Base-by-base conservation (phyloP, 2,888 invertebrate genomes). In the Sabatieria punctata region DNA sequence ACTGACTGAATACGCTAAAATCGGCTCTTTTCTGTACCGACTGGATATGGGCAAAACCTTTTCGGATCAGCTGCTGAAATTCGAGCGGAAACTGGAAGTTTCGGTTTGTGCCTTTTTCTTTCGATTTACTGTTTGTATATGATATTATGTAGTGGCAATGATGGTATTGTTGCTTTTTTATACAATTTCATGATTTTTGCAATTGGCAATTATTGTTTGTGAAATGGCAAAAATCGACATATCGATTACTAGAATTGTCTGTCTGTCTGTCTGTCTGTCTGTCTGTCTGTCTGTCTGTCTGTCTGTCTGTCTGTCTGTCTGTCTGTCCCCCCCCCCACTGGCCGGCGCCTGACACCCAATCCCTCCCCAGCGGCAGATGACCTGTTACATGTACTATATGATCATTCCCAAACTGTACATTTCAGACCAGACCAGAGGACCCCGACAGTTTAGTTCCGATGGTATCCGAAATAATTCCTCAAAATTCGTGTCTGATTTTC, bases 401-500 rank as follows among this genome's bases (percentile, higher is more conserved):
- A n/a, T n/a, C n/a, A n/a, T n/a, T n/a, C n/a, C n/a, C 18, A 38
- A 45, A 19, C 48, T 67, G 66, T 50, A 58, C 49, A 19, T 53
- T 56, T 18, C 60, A 64, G 38, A 57, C 60, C 54, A 54, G 52
- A 25, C 52, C 52, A 19, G 50, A 52, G 8, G 88, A 89, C 70
- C 84, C 85, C 0, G 86, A 88, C 67, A 74, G 76, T 58, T 65
- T 89, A 46, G 79, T 79, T 13, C 82, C 79, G 22, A 69, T 89
- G 51, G 82, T 85, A 2, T 71, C 77, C 55, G 86, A 88, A 67
- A 78, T 85, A 49, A 74, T 82, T 1, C 86, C 86, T 0, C 65
- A 74, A 19, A 76, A 77, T 57, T 82, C 84, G 0, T 85, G 84
- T 59, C 74, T 93, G 1, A 76, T 93, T 38, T 93, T 93, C 73